A percentile compares a stretch with the other conserved stretches of the same genome.
Conservation (phyloP, 2,888 invertebrate genomes). For the Lasioglossum lativentre region DNA sequence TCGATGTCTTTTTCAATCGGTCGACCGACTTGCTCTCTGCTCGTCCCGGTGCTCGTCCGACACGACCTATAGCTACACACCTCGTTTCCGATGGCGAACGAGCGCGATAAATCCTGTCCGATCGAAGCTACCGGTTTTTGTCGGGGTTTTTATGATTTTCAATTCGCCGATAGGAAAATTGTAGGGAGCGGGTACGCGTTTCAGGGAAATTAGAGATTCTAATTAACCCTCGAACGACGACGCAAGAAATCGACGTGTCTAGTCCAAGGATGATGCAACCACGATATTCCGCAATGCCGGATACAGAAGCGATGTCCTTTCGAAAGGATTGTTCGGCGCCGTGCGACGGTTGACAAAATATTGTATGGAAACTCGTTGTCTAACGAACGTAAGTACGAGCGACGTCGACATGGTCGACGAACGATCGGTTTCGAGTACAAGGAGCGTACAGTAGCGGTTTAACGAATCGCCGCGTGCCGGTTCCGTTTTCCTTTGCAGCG, state of each 20-base stretch:
- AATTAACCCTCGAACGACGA: not conserved
- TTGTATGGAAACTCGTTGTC: not conserved
- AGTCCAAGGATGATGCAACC: not conserved
- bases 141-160: not conserved
- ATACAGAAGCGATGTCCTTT: not conserved
- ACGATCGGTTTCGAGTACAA: not conserved
- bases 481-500: constrained; percentile 14
- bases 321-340: not conserved
- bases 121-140: constrained; percentile 44
- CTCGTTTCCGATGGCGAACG: constrained; percentile 4
- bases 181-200: not conserved
- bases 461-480: not conserved
- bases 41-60: not conserved
- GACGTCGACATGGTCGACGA: not conserved
- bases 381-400: not conserved
- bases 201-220: not conserved
- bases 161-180: not conserved
- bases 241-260: too few relatives aligned
- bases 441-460: not conserved
- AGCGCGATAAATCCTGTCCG: constrained; percentile 56
- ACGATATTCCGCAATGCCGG: not conserved
- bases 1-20: constrained; percentile 60
- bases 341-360: not conserved
- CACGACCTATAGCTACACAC: not conserved
- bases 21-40: constrained; percentile 46